Base-by-base conservation (phyloP, 2,888 invertebrate species). In the Parnassius apollo region DNA sequence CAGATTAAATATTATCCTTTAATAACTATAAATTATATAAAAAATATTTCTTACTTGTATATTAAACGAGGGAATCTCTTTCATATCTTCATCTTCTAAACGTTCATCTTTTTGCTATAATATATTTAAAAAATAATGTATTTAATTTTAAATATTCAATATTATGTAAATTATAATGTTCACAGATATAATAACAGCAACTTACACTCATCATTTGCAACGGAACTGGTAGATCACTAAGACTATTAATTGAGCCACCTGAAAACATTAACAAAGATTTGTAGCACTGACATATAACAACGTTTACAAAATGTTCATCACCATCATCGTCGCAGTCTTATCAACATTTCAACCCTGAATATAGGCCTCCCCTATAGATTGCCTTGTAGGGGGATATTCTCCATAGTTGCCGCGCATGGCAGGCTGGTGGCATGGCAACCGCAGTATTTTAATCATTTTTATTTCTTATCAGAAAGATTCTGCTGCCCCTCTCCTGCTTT, bases 201-300 rank as follows among this genome's bases (percentile, higher is more conserved):
- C 69, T 68, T 62, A 69, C 68, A 44, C 65, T 56, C 46, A 62
- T 51, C 12, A 60, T 62, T 54, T 65, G 62, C 22, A 66, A 35
- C 0, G 68, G 63, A 0, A 63, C 51, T n/a, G 69, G 69, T 18
- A 83, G 67, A 10, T 81, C 80, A 10, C 72, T 73, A 22, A 70
- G 66, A 56, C 81, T 82, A 55, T 73, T 81, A 3, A 82, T 67
- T 0, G 83, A 83, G 46, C 77, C 77, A 65, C 75, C 83, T 81
- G 71, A 57, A 75, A 71, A 35, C 35, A 35, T 35, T 35, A 35
- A 35, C 35, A 35, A 25, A 35, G 35, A 35, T 35, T 35, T 35
- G 1, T 35, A 35, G 7, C 35, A 35, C 4, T 7, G 35, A 35
- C 18, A 18, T 18, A 18, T 35, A 35, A 35, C 35, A 35, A 35